Evolutionary conservation across 2,888 invertebrate genomes (phyloP), one percentile per base, ranked within the genome.

Genomic region (Thera obeliscata): DNA sequence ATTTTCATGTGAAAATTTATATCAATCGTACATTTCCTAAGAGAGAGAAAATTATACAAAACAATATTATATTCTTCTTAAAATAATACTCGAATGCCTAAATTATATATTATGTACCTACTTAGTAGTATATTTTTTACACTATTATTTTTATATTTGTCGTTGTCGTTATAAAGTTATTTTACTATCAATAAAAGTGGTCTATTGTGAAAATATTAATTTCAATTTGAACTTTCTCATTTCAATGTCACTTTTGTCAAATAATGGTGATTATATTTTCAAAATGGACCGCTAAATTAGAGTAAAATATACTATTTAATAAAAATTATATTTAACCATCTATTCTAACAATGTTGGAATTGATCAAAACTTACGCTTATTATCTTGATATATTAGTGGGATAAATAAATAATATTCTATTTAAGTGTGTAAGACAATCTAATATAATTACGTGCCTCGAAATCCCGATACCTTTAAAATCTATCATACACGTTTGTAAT

Each of bases 351-450:
- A 76, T 73, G 84, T 87, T 84, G 82, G 87, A 79, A 85, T 83
- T 79, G 86, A 85, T 87, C 81, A 83, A 80, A 86, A 87, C 88
- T 89, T 93, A 93, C 93, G 93, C 93, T 93, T 93, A 93, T 89
- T 93, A 93, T 89, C 89, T 90, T 83, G 87, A 88, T 91, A 91
- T 89, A 83, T 85, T 90, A 91, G 88, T 86, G 80, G 89, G 78
- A 77, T 74, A 68, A 79, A 82, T 86, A 84, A 83, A 84, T 82
- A 81, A 86, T 87, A 88, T 85, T 88, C 85, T 84, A 88, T 83
- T 66, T 91, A 88, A 87, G 86, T 83, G 82, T 85, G 79, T 88
- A 87, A 82, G 81, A 87, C 85, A 86, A 85, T 87, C 81, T 87
- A 84, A 83, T 82, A 83, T 83, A 81, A 80, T 86, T 82, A 85